Percentiles rank a stretch among this genome's conserved stretches.
Conservation (phyloP, 2,797 vertebrate genomes). For the Karalla daura region DNA sequence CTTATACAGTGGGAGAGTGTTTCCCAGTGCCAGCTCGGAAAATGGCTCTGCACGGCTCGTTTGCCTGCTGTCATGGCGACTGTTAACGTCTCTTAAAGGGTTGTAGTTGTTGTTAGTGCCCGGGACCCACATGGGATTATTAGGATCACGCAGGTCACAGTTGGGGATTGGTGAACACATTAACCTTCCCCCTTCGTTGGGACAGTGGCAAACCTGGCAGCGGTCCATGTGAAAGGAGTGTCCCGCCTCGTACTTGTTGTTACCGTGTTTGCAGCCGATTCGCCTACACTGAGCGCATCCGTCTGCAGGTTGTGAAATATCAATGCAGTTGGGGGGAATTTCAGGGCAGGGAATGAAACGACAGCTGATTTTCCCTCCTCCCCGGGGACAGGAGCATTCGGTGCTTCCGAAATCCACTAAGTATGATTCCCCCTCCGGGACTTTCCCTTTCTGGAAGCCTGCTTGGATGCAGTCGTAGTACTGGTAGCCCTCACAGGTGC, state of each 20-base stretch:
- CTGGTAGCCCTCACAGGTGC: constrained; percentile 95
- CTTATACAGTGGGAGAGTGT: constrained; percentile 76
- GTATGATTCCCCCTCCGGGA: constrained; percentile 92
- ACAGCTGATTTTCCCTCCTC: constrained; percentile 93
- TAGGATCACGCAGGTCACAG: constrained; percentile 70
- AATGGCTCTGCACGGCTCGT: constrained; percentile 71
- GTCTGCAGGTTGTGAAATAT: constrained; percentile 84
- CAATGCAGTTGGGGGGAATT: constrained; percentile 91
- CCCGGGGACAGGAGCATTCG: constrained; percentile 91
- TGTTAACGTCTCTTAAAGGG: constrained; percentile 78
- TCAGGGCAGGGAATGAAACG: constrained; percentile 94
- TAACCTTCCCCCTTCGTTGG: constrained; percentile 87
- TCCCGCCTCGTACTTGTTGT: constrained; percentile 90
- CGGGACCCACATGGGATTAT: constrained; percentile 59
- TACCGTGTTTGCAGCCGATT: constrained; percentile 87
- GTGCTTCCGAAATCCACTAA: constrained; percentile 98
- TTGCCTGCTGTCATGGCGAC: constrained; percentile 83
- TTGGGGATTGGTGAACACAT: constrained; percentile 91
- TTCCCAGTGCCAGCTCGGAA: constrained; percentile 54
- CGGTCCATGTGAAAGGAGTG: constrained; percentile 89
- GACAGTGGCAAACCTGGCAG: constrained; percentile 94
- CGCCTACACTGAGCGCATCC: constrained; percentile 89
- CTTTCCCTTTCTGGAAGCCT: constrained; percentile 90
- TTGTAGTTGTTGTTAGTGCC: constrained; percentile 79
- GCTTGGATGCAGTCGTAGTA: constrained; percentile 93